These are phyloP conservation scores for Erebia palarica DNA, from an alignment of 2,888 invertebrate species.

Conservation along the genomic window DNA sequence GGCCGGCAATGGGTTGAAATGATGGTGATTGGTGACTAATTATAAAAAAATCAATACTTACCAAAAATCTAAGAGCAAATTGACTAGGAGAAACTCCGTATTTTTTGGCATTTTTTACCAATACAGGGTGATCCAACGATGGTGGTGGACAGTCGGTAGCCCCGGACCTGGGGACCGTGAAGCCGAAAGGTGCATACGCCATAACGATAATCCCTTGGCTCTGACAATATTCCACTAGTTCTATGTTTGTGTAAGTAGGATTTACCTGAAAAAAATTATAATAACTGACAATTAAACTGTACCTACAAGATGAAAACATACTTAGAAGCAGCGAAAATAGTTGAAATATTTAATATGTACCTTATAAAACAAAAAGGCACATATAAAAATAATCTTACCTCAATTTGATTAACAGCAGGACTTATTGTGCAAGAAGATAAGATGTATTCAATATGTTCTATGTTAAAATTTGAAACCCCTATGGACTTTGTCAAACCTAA, in stretches of 20 bases:
- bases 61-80: constrained; percentile 85
- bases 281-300: too few relatives aligned
- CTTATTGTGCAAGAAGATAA: not conserved
- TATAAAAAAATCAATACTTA: not conserved
- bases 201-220: constrained; percentile 15
- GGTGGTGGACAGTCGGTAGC: not conserved
- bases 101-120: constrained; percentile 82
- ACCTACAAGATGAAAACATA: too few relatives aligned
- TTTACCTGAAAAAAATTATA: constrained; percentile 20
- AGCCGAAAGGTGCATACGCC: constrained; percentile 23
- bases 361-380: too few relatives aligned
- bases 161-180: constrained; percentile 21
- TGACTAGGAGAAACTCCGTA: constrained; percentile 85
- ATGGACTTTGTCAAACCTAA: constrained; percentile 3
- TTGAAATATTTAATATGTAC: too few relatives aligned
- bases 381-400: not conserved
- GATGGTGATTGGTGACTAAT: too few relatives aligned
- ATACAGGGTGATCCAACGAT: constrained; percentile 53
- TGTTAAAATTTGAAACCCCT: not conserved
- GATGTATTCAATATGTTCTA: not conserved
- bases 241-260: constrained; percentile 21
- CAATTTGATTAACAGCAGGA: constrained; percentile 12
- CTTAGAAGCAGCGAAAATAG: too few relatives aligned
- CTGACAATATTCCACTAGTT: constrained; percentile 28
- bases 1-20: not conserved